Base-by-base conservation (phyloP, 2,888 invertebrate genomes). In the Orthonevra nobilis region DNA sequence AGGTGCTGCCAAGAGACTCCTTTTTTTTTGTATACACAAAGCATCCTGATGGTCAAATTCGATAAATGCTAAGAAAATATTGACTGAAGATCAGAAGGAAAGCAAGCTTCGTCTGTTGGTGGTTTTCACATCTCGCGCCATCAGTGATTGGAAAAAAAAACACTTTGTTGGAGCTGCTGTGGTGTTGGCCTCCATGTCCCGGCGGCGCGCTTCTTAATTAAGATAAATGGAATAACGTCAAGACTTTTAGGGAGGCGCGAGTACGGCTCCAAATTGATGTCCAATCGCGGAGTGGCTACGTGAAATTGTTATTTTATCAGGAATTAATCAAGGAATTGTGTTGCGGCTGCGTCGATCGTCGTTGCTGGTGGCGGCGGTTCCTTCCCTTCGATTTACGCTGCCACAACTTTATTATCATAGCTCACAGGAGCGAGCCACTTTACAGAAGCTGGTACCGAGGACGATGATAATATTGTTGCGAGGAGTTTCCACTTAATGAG, bases 151-250 rank as follows among this genome's bases (percentile, higher is more conserved):
- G 38, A 34, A 20, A 38, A 30, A 34, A 52, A 54, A 17, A 42
- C 23, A 14, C 12, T 61, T 26, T 28, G 28, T 17, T 10, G 0
- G 10, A 50, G 30, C 14, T 40, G 28, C n/a, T n/a, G 19, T 63
- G 56, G 19, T 40, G 38, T 50, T 64, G 69, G 70, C 63, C 69
- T 64, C 58, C 63, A 64, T 64, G 58, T 70, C 44, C 26, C 63
- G 70, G 70, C 64, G 58, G n/a, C n/a, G n/a, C n/a, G n/a, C n/a
- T n/a, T n/a, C n/a, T n/a, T 77, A 77, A 77, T 77, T 77, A 77
- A 77, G 75, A 77, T 77, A 70, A 77, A 77, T 77, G 69, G 64
- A 64, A 58, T 44, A 52, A 58, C 50, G 50, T 70, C 64, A 52
- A 70, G 70, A 44, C n/a, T n/a, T 38, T 20, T 32, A 40, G 50